A percentile compares a stretch with the other conserved stretches of the same genome.
Evolutionary conservation across 2,888 invertebrate species (phyloP).

Genomic region (Epiblema foenella): DNA sequence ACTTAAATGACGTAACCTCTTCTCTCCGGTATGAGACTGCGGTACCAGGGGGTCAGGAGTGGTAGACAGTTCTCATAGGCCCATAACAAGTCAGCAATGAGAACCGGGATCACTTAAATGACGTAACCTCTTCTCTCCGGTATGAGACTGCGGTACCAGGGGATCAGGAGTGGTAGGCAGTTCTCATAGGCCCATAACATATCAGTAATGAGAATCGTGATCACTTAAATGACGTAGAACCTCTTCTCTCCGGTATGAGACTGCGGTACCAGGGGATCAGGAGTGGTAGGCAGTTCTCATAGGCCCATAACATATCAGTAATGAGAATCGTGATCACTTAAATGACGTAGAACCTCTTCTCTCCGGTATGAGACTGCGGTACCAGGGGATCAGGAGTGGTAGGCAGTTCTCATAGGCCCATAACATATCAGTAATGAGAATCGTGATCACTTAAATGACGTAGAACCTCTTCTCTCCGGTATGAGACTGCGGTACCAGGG

Average conservation of each 20-base stretch:
- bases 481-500: slow-evolving; percentile 45
- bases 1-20: no score
- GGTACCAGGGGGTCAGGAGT: no score
- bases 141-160: no score
- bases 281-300: slow-evolving; percentile 94
- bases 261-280: slow-evolving; percentile 50
- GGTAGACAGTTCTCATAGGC: slow-evolving; percentile 93
- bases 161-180: no score
- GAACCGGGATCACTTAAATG: background rate
- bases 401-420: slow-evolving; percentile 98
- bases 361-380: background rate
- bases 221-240: slow-evolving; percentile 1
- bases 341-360: background rate
- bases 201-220: no score
- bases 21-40: no score
- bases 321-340: background rate
- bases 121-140: slow-evolving; percentile 13
- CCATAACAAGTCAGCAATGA: no score
- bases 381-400: slow-evolving; percentile 74
- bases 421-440: slow-evolving; percentile 77
- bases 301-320: slow-evolving; percentile 90
- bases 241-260: background rate
- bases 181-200: slow-evolving; percentile 86
- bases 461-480: background rate
- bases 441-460: background rate